These are phyloP conservation scores for Lates japonicus DNA, from an alignment of 2,797 vertebrate genomes.

Conservation along the genomic window DNA sequence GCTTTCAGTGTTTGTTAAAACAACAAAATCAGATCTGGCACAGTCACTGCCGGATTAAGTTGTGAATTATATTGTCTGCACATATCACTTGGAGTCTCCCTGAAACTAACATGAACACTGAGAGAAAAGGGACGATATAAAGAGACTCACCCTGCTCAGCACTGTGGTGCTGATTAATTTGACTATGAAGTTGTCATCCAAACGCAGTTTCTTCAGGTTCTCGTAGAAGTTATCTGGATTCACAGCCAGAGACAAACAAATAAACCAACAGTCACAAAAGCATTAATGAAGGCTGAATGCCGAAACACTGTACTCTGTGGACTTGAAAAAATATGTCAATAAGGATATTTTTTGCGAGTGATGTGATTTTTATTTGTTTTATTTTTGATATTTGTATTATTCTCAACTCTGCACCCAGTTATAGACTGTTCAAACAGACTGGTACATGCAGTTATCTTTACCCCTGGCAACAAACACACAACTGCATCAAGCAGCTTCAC, in stretches of 20 bases:
- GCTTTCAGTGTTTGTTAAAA: slow-evolving; percentile 8
- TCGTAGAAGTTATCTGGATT: slow-evolving; percentile 89
- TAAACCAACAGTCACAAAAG: background rate
- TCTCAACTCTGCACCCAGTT: background rate
- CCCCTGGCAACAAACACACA: background rate
- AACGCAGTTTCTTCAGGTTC: slow-evolving; percentile 89
- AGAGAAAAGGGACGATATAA: background rate
- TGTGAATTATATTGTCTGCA: slow-evolving; percentile 11
- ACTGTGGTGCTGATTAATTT: slow-evolving; percentile 89
- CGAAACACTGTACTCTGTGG: background rate
- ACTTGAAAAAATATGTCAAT: no score
- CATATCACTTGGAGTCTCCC: no score
- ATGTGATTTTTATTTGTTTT: background rate
- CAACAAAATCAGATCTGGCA: background rate
- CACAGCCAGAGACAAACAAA: slow-evolving; percentile 21
- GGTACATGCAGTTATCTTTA: background rate
- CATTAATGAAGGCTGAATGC: background rate
- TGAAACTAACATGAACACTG: background rate
- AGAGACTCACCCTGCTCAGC: slow-evolving; percentile 88
- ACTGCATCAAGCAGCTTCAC: background rate
- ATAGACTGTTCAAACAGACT: background rate
- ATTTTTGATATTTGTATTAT: background rate
- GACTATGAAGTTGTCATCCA: slow-evolving; percentile 88
- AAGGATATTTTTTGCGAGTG: background rate
- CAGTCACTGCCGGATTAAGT: background rate